Evolutionary conservation across 2,888 invertebrate species (phyloP), one percentile per base, ranked within the genome.

Genomic region (Celastrina argiolus): DNA sequence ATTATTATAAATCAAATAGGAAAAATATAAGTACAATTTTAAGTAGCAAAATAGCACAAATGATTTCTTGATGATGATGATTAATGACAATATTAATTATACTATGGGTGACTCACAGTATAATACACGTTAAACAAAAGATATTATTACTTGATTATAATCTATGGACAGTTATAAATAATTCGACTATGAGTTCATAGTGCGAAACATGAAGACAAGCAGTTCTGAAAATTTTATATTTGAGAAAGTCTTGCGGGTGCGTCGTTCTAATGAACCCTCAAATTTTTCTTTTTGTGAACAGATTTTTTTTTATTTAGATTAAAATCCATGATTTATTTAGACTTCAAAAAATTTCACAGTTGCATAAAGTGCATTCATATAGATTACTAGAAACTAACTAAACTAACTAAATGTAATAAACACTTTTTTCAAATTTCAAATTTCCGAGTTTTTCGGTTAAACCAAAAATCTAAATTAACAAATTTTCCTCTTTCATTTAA

Each of bases 101-200:
- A 59, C 4, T 34, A 16, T 16, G 5, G 5, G 16, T 59, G 59
- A 59, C 18, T 59, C 34, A 59, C 34, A n/a, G 28, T n/a, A 31
- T 58, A 31, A 16, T 31, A 16, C 58, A 59, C 34, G 10, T 59
- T 22, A 3, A 59, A 59, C 34, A 59, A 59, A 58, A 59, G 34
- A 34, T 34, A 34, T 59, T 31, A 34, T 59, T 18, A 18, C 16
- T 59, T 34, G 34, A 34, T 18, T 59, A 59, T 31, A 34, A 59
- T 4, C 7, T 34, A 59, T 59, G 16, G 18, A 18, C 16, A 34
- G 31, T 4, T 59, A 34, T n/a, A 16, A 18, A 34, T n/a, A n/a
- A n/a, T n/a, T n/a, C n/a, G n/a, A n/a, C n/a, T 18, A 5, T 16
- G 16, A 7, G 7, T 34, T 3, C 39, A 10, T 16, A 45, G 18